Conservation (phyloP, 2,797 vertebrate genomes). For the Hipposideros larvatus region DNA sequence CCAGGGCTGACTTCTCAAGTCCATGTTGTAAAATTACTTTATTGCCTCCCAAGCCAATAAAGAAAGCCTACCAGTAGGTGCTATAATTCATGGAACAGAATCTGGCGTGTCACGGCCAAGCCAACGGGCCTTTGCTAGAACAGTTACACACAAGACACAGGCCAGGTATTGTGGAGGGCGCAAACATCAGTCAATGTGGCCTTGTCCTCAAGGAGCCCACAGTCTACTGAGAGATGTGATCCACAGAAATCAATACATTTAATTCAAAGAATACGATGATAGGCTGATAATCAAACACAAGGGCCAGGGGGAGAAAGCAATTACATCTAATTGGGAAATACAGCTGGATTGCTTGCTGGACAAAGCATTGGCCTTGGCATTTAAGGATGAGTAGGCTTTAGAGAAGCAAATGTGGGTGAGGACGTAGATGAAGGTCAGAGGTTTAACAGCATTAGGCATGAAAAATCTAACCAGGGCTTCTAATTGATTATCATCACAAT, state of each 20-base stretch:
- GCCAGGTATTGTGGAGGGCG: neutral
- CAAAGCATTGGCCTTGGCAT: neutral
- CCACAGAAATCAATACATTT: neutral
- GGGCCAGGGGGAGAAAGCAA: no score
- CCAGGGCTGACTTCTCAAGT: neutral
- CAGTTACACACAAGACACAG: neutral
- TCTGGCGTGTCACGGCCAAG: neutral
- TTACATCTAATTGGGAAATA: neutral
- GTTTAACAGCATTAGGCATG: neutral
- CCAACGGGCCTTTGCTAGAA: neutral
- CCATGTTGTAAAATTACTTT: neutral
- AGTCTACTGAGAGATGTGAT: neutral
- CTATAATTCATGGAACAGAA: neutral
- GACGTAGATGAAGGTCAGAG: neutral
- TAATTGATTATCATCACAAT: neutral
- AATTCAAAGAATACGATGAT: neutral
- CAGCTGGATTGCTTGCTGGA: neutral
- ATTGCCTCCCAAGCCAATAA: neutral
- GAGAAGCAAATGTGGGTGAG: neutral
- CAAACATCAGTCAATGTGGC: neutral
- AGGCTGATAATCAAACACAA: no score
- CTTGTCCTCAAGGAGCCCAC: neutral
- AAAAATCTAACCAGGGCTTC: constrained; percentile 14
- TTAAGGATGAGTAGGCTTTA: neutral
- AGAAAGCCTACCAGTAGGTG: neutral